phyloP scores from a whole-genome alignment of 2,888 invertebrate species.

The Patella pellucida region DNA sequence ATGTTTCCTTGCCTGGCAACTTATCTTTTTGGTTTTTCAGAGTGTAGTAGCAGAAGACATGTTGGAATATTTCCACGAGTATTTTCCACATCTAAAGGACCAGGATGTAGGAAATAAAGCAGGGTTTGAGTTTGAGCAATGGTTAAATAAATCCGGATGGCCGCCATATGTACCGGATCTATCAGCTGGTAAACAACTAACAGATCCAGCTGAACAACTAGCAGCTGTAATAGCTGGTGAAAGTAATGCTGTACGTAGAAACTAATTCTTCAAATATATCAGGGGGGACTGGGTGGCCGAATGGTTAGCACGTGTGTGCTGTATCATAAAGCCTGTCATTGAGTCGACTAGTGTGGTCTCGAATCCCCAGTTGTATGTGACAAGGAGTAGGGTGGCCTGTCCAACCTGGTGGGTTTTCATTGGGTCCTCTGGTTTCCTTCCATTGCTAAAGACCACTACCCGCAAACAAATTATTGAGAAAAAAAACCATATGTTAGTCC shows the following conservation, averaged over 20 bases:
- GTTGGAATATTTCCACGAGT: slow-evolving; percentile 38
- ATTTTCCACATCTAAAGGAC: slow-evolving; percentile 35
- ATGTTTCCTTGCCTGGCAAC: not conserved
- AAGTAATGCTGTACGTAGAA: slow-evolving; percentile 9
- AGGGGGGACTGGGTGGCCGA: too few species aligned
- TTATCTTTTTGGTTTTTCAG: slow-evolving; percentile 11
- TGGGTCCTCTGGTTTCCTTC: too few species aligned
- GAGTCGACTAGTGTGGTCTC: too few species aligned
- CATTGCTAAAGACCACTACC: too few species aligned
- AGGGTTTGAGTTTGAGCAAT: slow-evolving; percentile 43
- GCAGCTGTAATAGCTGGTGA: slow-evolving; percentile 27
- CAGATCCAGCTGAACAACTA: slow-evolving; percentile 35
- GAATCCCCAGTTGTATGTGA: too few species aligned
- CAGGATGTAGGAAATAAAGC: slow-evolving; percentile 24
- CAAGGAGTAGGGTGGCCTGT: too few species aligned
- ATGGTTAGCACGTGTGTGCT: too few species aligned
- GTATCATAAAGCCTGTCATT: too few species aligned
- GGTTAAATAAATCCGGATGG: slow-evolving; percentile 45
- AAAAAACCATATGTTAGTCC: too few species aligned
- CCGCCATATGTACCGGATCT: slow-evolving; percentile 46
- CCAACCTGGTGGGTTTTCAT: too few species aligned
- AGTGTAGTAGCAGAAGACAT: slow-evolving; percentile 42
- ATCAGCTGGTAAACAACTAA: slow-evolving; percentile 38
- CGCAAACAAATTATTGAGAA: too few species aligned
- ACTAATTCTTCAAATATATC: too few species aligned